Percentiles rank a stretch among this genome's conserved stretches.
Conservation (phyloP, 2,797 vertebrate species). For the Setipinna tenuifilis region DNA sequence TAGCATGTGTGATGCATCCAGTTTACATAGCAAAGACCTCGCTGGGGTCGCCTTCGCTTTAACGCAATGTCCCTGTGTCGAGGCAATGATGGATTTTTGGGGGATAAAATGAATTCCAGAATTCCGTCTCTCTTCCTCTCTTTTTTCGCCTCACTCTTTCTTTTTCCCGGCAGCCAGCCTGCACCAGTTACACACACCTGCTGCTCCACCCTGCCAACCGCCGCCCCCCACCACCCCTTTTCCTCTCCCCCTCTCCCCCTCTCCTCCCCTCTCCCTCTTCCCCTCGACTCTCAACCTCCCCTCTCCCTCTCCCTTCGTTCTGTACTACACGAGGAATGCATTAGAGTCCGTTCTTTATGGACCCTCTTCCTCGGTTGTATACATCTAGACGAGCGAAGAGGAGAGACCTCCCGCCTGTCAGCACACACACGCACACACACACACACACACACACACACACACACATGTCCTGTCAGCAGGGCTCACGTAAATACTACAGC, state of each 20-base stretch:
- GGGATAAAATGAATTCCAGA: conserved; percentile 3
- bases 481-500: too few relatives aligned
- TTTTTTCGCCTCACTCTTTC: background rate
- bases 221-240: too few relatives aligned
- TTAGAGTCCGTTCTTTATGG: conserved; percentile 67
- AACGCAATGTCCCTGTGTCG: background rate
- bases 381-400: conserved; percentile 54
- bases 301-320: conserved; percentile 31
- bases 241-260: background rate
- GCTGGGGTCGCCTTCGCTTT: background rate
- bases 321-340: conserved; percentile 63
- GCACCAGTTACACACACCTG: conserved; percentile 14
- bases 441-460: too few relatives aligned
- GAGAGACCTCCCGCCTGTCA: conserved; percentile 57
- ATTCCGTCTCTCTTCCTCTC: background rate
- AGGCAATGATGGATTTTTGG: background rate
- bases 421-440: background rate
- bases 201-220: background rate
- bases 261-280: conserved; percentile 10
- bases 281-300: too few relatives aligned
- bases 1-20: background rate
- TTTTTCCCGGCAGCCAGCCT: background rate
- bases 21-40: background rate
- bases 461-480: background rate
- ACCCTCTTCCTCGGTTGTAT: conserved; percentile 45